Base-by-base conservation (phyloP, 2,113 vertebrate species). In the Oxygymnocypris stewartii region DNA sequence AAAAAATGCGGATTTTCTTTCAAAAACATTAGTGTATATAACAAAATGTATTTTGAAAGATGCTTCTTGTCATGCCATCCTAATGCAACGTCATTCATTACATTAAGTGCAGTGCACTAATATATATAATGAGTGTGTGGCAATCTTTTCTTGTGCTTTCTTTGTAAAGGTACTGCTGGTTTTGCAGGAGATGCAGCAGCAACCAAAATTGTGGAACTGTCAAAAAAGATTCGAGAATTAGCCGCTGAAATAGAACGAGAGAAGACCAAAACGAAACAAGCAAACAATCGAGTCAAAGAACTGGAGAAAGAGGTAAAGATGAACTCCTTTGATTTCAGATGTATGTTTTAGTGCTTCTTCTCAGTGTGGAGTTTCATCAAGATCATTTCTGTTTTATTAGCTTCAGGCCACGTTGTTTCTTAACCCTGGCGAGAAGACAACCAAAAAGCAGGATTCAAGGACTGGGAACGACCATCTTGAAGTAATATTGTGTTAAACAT, bases 171-270 rank as follows among this genome's bases (percentile, higher is more conserved):
- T 37, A 92, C 92, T 0, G 88, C 95, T 0, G 96, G 96, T 2
- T 40, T 97, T 57, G 89, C 96, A 3, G 97, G 96, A 61, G 97
- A 98, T 23, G 90, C 93, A 13, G 96, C 96, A 0, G 97, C 97
- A 79, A 93, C 95, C 61, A 99, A 97, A 93, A 97, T 99, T 0
- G 95, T 99, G 0, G 97, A 98, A 84, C 87, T 99, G 90, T 97
- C 97, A 78, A 99, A 96, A 90, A 97, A 90, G 92, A 99, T 96
- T 82, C 95, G 97, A 18, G 95, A 96, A 79, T 81, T 98, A 37
- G 93, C 84, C 4, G 96, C 94, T 0, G 96, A 98, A 89, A 88
- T 93, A 0, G 96, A 98, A 88, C 93, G 89, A 0, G 95, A 96
- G 18, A 97, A 95, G 85, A 91, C 93, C 84, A 97, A 93, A 92